phyloP scores from a whole-genome alignment of 2,113 vertebrate genomes.

The Typhlomys cinereus region DNA sequence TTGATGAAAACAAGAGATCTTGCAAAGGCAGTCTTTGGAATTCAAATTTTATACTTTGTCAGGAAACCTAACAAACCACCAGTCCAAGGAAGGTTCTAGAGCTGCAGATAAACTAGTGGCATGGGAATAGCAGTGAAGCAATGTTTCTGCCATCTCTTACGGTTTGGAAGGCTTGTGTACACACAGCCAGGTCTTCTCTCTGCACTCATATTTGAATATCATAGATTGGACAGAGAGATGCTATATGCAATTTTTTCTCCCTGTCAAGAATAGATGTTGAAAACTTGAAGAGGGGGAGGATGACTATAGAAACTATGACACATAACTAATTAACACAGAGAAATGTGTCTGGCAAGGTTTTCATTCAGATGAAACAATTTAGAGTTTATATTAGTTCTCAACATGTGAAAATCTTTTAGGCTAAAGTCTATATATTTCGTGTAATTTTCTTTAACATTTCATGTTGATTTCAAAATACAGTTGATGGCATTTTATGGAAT shows the following conservation, averaged over 20 bases:
- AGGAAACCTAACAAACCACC: background rate
- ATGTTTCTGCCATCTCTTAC: fast-evolving
- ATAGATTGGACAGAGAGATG: background rate
- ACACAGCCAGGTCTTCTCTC: background rate
- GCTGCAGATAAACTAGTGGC: background rate
- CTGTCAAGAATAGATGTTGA: background rate
- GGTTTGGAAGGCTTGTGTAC: background rate
- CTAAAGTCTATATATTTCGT: background rate
- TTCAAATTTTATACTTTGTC: background rate
- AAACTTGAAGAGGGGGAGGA: background rate
- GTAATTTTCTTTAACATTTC: conserved; percentile 23
- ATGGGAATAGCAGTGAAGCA: background rate
- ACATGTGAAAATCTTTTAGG: background rate
- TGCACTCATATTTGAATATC: background rate
- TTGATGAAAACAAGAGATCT: background rate
- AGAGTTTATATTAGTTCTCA: background rate
- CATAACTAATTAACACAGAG: background rate
- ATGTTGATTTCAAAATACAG: background rate
- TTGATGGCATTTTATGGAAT: background rate
- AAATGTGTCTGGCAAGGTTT: background rate
- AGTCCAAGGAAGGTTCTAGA: background rate
- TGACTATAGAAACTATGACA: background rate
- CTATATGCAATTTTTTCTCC: background rate
- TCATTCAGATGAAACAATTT: background rate
- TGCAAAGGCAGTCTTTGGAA: background rate